Percentiles rank a stretch among this genome's conserved stretches.
These are phyloP conservation scores for Clavelina lepadiformis DNA, from an alignment of 23 tunicate species.

Conservation along the genomic window DNA sequence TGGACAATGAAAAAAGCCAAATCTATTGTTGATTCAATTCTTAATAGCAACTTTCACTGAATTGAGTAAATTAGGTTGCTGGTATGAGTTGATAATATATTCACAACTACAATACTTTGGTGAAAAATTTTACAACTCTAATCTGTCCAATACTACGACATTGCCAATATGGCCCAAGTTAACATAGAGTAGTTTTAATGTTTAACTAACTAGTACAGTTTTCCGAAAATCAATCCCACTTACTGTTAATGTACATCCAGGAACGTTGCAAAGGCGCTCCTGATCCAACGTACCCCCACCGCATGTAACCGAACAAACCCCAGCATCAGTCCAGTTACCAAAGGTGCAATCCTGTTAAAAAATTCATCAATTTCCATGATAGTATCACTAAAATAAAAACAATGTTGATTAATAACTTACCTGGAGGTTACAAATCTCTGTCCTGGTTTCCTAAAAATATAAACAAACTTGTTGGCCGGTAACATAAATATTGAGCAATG, in stretches of 20 bases:
- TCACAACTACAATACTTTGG: no score
- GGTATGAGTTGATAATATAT: no score
- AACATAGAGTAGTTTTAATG: no score
- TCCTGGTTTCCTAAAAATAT: slow-evolving; percentile 19
- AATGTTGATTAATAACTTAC: slow-evolving; percentile 4
- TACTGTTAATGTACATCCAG: slow-evolving; percentile 4
- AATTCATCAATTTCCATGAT: neutral
- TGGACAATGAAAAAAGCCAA: no score
- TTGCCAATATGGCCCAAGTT: no score
- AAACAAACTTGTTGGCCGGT: neutral
- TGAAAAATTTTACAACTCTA: no score
- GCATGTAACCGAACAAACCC: slow-evolving; percentile 10
- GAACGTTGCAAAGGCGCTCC: slow-evolving; percentile 2
- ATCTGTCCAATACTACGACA: no score
- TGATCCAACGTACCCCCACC: slow-evolving; percentile 21
- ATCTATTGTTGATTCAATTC: no score
- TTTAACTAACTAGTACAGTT: no score
- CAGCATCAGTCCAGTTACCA: slow-evolving; percentile 10
- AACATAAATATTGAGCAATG: neutral
- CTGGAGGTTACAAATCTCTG: slow-evolving; percentile 2
- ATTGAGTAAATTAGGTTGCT: no score
- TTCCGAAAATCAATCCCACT: no score
- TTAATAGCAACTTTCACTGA: no score
- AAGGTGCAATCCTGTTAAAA: slow-evolving; percentile 3
- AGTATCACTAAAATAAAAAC: neutral